Conservation (phyloP, 2,797 vertebrate species). For the Crenuchus spilurus region DNA sequence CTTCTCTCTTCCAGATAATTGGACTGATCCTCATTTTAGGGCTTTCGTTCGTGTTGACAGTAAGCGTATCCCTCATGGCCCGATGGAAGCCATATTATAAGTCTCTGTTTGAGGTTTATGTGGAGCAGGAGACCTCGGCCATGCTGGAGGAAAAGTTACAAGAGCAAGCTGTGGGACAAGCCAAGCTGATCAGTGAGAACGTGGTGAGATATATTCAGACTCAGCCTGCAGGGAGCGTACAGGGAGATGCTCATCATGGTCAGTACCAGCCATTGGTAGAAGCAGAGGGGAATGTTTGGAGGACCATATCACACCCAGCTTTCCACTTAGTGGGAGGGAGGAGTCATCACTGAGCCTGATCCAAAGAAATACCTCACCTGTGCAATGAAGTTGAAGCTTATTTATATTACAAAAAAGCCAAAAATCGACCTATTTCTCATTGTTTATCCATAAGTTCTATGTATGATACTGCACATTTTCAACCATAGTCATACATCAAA, state of each 20-base stretch:
- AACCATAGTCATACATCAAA: too few relatives aligned
- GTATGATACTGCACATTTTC: neutral
- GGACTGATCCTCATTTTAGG: slow-evolving; percentile 45
- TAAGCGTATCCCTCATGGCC: slow-evolving; percentile 25
- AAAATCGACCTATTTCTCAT: neutral
- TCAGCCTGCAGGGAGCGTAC: slow-evolving; percentile 1
- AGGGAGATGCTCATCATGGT: slow-evolving; percentile 1
- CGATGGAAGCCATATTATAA: slow-evolving; percentile 47
- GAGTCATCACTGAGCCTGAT: neutral
- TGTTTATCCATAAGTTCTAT: neutral
- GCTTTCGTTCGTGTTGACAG: slow-evolving; percentile 36
- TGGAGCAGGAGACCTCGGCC: slow-evolving; percentile 46
- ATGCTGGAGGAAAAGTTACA: slow-evolving; percentile 46
- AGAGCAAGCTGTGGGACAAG: slow-evolving; percentile 46
- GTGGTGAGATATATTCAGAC: slow-evolving; percentile 16
- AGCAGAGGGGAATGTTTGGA: slow-evolving; percentile 34
- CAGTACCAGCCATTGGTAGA: slow-evolving; percentile 33
- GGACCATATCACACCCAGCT: slow-evolving; percentile 42
- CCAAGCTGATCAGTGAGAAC: slow-evolving; percentile 40
- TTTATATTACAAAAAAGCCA: neutral
- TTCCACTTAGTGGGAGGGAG: slow-evolving; percentile 25
- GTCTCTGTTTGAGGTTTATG: slow-evolving; percentile 44
- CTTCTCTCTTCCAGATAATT: slow-evolving; percentile 38
- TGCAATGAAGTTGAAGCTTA: neutral
- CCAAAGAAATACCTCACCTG: neutral